Base-by-base conservation (phyloP, 2,888 invertebrate species). In the Zootermopsis nevadensis region DNA sequence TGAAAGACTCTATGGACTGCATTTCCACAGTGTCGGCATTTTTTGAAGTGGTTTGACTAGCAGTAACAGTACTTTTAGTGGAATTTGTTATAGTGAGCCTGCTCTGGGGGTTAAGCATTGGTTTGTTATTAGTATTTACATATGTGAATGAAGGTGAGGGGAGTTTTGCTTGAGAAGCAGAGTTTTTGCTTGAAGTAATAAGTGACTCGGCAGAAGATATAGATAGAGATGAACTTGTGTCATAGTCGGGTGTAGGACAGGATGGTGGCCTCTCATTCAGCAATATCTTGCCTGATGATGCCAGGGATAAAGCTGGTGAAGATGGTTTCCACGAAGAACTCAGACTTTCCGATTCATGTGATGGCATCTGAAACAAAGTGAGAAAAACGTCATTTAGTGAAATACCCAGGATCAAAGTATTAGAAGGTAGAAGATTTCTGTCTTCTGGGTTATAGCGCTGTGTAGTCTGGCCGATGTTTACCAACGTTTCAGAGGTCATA, bases 1-100 rank as follows among this genome's bases (percentile, higher is more conserved):
- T 93, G 89, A 93, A 95, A 8, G 95, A 95, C 88, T 95, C 95
- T 86, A 95, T 89, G 33, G 95, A 95, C 87, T 95, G 94, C 91
- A 95, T 92, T 89, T 95, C 95, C 22, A 94, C 95, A 55, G 92
- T 80, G 22, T 84, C 84, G 15, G 55, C 30, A 31, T 81, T 80
- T 81, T 81, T 83, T 10, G 76, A n/a, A 38, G 15, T 8, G 12
- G 30, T 80, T 27, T 55, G 35, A 38, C 69, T 53, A 27, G 42
- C 12, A 66, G 33, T 19, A n/a, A 35, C 8, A 27, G 42, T 22
- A 10, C 31, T 48, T n/a, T 33, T 22, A n/a, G 38, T n/a, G 12
- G 27, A 35, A 33, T 35, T 81, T 31, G n/a, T 74, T 72, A 33
- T 24, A n/a, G 24, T 10, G 22, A 12, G 22, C 15, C 31, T 30